A percentile compares a stretch with the other conserved stretches of the same genome.
phyloP scores from a whole-genome alignment of 2,888 invertebrate genomes.

The Aporophyla lueneburgensis region DNA sequence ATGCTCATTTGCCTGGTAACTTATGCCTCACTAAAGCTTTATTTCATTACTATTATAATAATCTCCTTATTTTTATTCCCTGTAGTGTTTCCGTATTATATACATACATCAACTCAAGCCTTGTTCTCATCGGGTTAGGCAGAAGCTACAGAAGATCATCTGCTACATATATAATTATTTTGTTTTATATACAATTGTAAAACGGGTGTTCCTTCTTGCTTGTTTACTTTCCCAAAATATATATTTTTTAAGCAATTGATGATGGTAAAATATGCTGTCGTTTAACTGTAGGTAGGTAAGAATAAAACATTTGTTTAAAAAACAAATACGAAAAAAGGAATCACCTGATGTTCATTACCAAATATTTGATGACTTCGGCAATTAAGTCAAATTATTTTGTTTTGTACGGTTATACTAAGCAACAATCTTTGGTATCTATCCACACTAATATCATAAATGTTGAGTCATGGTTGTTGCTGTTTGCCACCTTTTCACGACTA shows the following conservation, averaged over 20 bases:
- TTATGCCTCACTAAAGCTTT: no score
- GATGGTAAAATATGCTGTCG: neutral
- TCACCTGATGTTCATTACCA: neutral
- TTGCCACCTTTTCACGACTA: no score
- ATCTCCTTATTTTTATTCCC: no score
- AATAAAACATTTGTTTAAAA: neutral
- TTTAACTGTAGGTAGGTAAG: neutral
- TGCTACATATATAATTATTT: no score
- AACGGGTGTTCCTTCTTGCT: conserved; percentile 5
- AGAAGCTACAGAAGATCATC: no score
- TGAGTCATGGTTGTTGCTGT: neutral
- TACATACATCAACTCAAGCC: no score
- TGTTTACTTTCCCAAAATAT: neutral
- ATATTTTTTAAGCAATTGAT: neutral
- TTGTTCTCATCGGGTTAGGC: no score
- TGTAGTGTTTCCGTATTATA: no score
- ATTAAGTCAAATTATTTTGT: conserved; percentile 14
- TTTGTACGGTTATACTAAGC: neutral
- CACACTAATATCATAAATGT: neutral
- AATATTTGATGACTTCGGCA: conserved; percentile 17
- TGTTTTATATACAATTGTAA: no score
- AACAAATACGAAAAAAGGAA: neutral
- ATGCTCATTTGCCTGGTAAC: no score
- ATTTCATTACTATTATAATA: no score
- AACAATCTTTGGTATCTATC: neutral